These are phyloP conservation scores for Sepioteuthis lessoniana DNA, from an alignment of 2,888 invertebrate species.

Conservation along the genomic window DNA sequence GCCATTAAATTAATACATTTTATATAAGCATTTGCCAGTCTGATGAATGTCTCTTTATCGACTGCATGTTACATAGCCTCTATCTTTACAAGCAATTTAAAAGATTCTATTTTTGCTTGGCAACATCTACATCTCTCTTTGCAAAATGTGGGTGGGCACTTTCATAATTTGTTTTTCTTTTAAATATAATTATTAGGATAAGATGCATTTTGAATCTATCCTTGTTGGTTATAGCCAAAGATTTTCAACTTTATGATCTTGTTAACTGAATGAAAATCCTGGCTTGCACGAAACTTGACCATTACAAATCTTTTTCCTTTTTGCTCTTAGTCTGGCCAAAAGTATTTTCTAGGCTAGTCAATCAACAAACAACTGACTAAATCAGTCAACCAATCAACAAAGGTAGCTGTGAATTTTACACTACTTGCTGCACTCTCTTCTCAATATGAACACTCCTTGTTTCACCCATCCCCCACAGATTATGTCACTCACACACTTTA, in stretches of 20 bases:
- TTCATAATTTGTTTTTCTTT: neutral
- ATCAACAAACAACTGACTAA: neutral
- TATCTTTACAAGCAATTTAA: neutral
- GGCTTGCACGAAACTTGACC: neutral
- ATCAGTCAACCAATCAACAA: conserved; percentile 33
- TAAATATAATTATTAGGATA: neutral
- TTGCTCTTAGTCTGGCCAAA: neutral
- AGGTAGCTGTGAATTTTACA: conserved; percentile 20
- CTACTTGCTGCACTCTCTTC: neutral
- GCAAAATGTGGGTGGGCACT: neutral
- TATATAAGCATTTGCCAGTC: neutral
- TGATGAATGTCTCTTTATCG: neutral
- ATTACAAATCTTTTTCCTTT: neutral
- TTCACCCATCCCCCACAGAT: conserved; percentile 14
- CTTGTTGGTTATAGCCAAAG: neutral
- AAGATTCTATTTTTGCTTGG: conserved; percentile 17
- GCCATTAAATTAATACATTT: neutral
- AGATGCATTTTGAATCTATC: neutral
- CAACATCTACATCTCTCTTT: neutral
- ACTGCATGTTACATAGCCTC: neutral
- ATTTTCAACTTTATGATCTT: neutral
- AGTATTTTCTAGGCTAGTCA: neutral
- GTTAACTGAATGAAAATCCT: neutral
- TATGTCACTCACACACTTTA: neutral
- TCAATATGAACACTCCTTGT: conserved; percentile 23